Evolutionary conservation across 2,888 invertebrate species (phyloP).

Genomic region (Nysson spinosus): DNA sequence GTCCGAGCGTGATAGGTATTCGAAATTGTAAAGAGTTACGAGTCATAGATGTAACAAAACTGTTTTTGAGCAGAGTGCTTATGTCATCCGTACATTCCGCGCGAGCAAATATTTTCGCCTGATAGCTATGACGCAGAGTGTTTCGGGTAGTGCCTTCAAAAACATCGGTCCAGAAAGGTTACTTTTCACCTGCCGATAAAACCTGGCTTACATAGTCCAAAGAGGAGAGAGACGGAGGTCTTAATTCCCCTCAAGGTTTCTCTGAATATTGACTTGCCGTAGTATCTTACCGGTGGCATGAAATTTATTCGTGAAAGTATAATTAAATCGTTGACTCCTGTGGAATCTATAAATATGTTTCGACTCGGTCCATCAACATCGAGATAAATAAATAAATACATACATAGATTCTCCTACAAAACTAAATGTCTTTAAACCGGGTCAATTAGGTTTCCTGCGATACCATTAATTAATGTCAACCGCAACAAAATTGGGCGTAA

Average conservation of each 20-base stretch:
- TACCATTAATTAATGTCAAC: no score
- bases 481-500: no score
- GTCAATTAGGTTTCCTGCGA: neutral
- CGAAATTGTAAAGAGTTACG: no score
- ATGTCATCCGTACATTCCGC: slow-evolving; percentile 7
- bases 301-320: slow-evolving; percentile 13
- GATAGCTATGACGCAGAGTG: slow-evolving; percentile 11
- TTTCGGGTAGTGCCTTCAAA: slow-evolving; percentile 5
- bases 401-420: no score
- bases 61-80: slow-evolving; percentile 18
- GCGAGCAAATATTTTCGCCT: slow-evolving; percentile 39
- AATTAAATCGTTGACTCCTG: slow-evolving; percentile 5
- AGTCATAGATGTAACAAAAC: slow-evolving; percentile 13
- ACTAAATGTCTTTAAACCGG: no score
- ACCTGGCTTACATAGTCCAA: neutral
- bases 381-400: neutral
- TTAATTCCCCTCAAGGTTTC: slow-evolving; percentile 5
- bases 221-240: neutral
- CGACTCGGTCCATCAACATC: neutral
- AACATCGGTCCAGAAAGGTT: neutral
- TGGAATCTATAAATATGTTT: slow-evolving; percentile 1
- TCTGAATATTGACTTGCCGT: neutral
- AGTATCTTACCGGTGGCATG: neutral
- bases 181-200: neutral
- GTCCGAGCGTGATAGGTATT: no score